A percentile compares a stretch with the other conserved stretches of the same genome.
Evolutionary conservation across 1,140 invertebrate species (phyloP).

Genomic region (Bombus haemorrhoidalis): DNA sequence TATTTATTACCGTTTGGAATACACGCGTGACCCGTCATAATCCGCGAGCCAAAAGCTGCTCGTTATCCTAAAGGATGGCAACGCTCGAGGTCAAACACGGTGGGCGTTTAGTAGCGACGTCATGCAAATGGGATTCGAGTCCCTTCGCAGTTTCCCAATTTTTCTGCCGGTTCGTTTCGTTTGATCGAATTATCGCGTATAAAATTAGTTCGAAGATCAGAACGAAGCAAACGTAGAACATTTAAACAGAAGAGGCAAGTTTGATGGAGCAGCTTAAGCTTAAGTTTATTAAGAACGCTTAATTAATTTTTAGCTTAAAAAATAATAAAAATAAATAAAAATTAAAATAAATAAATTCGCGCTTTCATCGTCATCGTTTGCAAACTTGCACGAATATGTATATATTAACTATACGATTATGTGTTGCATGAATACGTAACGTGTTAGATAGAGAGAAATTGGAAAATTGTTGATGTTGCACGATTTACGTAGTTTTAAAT

Average conservation of each 20-base stretch:
- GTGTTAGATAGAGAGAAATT: background rate
- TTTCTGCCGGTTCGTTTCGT: background rate
- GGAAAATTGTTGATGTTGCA: background rate
- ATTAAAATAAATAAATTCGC: too few species aligned
- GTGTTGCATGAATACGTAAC: too few species aligned
- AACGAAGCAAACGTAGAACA: background rate
- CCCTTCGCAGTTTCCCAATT: background rate
- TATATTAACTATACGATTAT: background rate
- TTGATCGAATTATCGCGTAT: background rate
- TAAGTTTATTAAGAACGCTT: too few species aligned
- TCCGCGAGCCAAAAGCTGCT: conserved; percentile 25
- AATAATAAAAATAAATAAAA: too few species aligned
- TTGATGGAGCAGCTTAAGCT: background rate
- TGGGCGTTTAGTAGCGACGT: conserved; percentile 3
- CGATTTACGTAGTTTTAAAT: background rate
- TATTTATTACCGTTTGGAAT: background rate
- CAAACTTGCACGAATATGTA: too few species aligned
- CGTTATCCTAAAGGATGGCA: conserved; percentile 5
- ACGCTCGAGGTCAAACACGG: conserved; percentile 1
- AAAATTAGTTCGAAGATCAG: background rate
- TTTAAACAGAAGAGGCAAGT: background rate
- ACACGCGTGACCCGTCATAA: conserved; percentile 55
- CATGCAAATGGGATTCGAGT: background rate
- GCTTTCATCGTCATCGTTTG: too few species aligned
- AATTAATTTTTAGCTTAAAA: too few species aligned